Conservation (phyloP, 1,140 invertebrate genomes). For the Meloidogyne exigua region DNA sequence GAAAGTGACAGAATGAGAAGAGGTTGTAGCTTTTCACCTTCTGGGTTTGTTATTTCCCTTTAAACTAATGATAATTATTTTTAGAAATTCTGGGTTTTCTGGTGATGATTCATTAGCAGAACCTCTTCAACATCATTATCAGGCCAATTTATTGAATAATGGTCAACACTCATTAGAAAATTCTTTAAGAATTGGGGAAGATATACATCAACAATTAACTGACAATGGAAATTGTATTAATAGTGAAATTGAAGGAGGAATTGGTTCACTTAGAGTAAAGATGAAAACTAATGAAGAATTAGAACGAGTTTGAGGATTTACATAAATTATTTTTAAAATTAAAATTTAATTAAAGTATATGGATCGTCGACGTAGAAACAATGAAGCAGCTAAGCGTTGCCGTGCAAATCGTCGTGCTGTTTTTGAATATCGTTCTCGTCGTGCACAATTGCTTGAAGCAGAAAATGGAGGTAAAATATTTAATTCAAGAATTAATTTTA, state of each 20-base stretch:
- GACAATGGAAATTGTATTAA: background rate
- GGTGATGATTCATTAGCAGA: slow-evolving; percentile 16
- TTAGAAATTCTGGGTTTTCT: slow-evolving; percentile 27
- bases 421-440: slow-evolving; percentile 58
- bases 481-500: background rate
- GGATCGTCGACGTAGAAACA: slow-evolving; percentile 59
- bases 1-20: slow-evolving; percentile 19
- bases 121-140: background rate
- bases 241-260: background rate
- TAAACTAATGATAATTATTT: background rate
- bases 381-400: slow-evolving; percentile 60
- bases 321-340: slow-evolving; percentile 5
- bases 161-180: background rate
- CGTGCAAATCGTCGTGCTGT: slow-evolving; percentile 59
- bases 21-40: slow-evolving; percentile 24
- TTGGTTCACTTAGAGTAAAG: background rate
- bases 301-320: slow-evolving; percentile 1
- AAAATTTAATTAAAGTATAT: slow-evolving; percentile 45
- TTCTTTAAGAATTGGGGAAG: background rate
- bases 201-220: background rate
- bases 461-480: slow-evolving; percentile 46
- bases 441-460: slow-evolving; percentile 48
- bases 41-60: background rate
- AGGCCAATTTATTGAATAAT: background rate
- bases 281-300: slow-evolving; percentile 21